A percentile compares a stretch with the other conserved stretches of the same genome.
Evolutionary conservation across 2,113 vertebrate genomes (phyloP).

Genomic region (Electrona antarctica): DNA sequence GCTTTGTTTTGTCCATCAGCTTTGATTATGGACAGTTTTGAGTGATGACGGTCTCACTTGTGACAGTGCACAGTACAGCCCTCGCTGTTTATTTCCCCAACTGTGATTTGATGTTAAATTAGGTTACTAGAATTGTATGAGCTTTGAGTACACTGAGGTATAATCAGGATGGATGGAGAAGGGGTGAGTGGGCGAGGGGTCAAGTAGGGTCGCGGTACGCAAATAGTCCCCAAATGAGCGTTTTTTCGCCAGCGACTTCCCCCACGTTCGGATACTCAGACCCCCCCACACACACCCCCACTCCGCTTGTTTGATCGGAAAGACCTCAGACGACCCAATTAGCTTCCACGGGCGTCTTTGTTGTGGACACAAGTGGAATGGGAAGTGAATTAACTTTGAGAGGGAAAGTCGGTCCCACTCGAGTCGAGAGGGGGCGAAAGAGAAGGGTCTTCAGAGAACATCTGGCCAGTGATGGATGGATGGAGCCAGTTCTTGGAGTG

Average conservation of each 20-base stretch:
- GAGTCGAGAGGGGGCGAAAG: conserved; percentile 34
- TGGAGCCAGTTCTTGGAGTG: conserved; percentile 66
- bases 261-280: conserved; percentile 37
- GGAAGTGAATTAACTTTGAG: conserved; percentile 69
- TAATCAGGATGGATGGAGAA: conserved; percentile 48
- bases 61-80: conserved; percentile 29
- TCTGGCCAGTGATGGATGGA: conserved; percentile 71
- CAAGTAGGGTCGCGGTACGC: conserved; percentile 61
- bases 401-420: conserved; percentile 48
- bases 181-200: conserved; percentile 51
- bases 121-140: conserved; percentile 31
- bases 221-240: conserved; percentile 53
- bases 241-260: conserved; percentile 49
- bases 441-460: conserved; percentile 64
- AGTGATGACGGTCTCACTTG: conserved; percentile 22
- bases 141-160: conserved; percentile 39
- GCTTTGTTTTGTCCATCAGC: conserved; percentile 15
- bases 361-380: conserved; percentile 62
- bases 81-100: conserved; percentile 48
- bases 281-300: neutral
- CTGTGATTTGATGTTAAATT: conserved; percentile 62
- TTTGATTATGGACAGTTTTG: neutral
- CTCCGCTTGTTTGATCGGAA: conserved; percentile 46
- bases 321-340: conserved; percentile 57
- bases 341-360: conserved; percentile 64